A percentile compares a stretch with the other conserved stretches of the same genome.
Conservation (phyloP, 2,888 invertebrate species). For the Hermaeophaga mercurialis region DNA sequence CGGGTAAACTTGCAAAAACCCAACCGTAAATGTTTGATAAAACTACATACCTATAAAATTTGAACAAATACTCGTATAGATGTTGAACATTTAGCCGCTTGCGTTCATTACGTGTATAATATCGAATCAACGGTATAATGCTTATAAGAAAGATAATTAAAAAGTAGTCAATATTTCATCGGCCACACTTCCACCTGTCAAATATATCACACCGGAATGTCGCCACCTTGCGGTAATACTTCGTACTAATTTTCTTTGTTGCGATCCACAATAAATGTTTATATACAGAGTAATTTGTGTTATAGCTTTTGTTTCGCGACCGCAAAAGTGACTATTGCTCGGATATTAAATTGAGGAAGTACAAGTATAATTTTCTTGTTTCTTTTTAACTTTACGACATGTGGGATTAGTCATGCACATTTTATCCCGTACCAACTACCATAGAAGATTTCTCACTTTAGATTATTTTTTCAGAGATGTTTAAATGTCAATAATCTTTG, state of each 20-base stretch:
- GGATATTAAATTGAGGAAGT: constrained; percentile 7
- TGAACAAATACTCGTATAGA: no score
- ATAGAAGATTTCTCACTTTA: no score
- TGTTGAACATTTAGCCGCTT: no score
- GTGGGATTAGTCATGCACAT: neutral
- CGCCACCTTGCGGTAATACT: constrained; percentile 47
- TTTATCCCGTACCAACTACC: no score
- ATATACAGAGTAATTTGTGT: constrained; percentile 1
- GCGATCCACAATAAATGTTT: constrained; percentile 27
- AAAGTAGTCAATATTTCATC: constrained; percentile 37
- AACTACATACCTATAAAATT: no score
- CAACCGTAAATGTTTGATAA: no score
- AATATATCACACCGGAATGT: constrained; percentile 47
- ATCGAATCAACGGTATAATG: neutral
- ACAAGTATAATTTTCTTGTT: neutral
- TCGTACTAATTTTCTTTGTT: constrained; percentile 39
- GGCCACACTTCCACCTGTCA: constrained; percentile 47
- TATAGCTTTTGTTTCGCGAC: neutral
- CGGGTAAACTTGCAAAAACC: no score
- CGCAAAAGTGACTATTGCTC: constrained; percentile 3
- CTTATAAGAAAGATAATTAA: constrained; percentile 10
- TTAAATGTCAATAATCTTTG: no score
- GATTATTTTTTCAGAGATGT: no score
- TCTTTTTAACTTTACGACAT: neutral
- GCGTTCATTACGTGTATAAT: no score